Evolutionary conservation across 2,888 invertebrate species (phyloP).

Genomic region (Lottia gigantea): DNA sequence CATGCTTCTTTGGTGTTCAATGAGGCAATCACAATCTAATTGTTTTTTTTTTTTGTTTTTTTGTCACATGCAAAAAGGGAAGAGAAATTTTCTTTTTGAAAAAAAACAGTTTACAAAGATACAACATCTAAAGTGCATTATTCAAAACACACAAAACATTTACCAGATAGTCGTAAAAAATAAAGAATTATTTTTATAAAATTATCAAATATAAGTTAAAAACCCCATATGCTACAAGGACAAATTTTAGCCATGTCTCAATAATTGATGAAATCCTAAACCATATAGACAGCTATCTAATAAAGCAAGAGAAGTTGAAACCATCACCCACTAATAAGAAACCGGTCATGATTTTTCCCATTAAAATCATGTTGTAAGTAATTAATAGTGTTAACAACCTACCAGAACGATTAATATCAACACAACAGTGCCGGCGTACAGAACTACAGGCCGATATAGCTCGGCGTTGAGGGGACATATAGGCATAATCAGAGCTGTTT

Average conservation of each 20-base stretch:
- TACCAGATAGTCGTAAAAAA: too few species aligned
- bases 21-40: too few species aligned
- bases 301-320: background rate
- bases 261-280: background rate
- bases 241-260: constrained; percentile 1
- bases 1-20: too few species aligned
- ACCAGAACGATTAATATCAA: constrained; percentile 60
- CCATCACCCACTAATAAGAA: background rate
- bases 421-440: constrained; percentile 61
- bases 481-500: constrained; percentile 61
- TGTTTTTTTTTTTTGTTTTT: too few species aligned
- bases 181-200: background rate
- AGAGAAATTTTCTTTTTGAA: too few species aligned
- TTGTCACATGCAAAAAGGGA: too few species aligned
- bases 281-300: constrained; percentile 12
- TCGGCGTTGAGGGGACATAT: constrained; percentile 56
- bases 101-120: too few species aligned
- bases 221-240: constrained; percentile 13
- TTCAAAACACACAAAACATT: too few species aligned
- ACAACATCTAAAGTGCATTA: too few species aligned
- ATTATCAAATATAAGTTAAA: constrained; percentile 6
- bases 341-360: background rate
- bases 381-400: constrained; percentile 44
- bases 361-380: constrained; percentile 34
- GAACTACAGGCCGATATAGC: constrained; percentile 62